These are phyloP conservation scores for Silurus aristotelis DNA, from an alignment of 2,797 vertebrate species.

Conservation along the genomic window DNA sequence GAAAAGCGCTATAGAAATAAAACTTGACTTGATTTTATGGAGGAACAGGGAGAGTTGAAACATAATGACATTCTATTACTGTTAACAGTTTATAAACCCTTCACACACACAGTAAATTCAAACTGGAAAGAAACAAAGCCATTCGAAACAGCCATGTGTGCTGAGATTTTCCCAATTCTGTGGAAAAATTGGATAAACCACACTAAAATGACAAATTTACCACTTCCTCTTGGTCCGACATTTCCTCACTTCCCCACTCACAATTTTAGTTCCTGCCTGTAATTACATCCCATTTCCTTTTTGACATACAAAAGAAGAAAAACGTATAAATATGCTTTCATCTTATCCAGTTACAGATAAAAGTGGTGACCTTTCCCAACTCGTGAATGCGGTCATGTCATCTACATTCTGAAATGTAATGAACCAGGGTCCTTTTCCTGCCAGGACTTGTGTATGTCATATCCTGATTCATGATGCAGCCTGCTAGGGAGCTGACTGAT, in stretches of 20 bases:
- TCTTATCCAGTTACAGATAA: background rate
- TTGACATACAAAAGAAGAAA: too few species aligned
- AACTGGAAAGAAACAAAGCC: background rate
- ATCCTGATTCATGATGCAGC: too few species aligned
- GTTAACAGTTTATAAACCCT: background rate
- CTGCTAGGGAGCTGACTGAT: too few species aligned
- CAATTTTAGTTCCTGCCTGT: background rate
- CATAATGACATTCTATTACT: background rate
- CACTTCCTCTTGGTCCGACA: background rate
- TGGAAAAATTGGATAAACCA: background rate
- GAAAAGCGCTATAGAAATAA: too few species aligned
- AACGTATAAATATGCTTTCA: background rate
- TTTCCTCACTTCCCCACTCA: background rate
- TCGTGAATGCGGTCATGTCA: too few species aligned
- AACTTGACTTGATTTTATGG: background rate
- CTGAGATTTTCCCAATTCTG: background rate
- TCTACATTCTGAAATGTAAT: too few species aligned
- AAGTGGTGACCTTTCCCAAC: too few species aligned
- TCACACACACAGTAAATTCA: background rate
- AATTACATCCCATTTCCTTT: background rate
- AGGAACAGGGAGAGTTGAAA: background rate
- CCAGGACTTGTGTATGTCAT: too few species aligned
- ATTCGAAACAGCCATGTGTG: background rate
- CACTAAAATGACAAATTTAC: background rate
- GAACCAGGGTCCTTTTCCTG: too few species aligned